Evolutionary conservation across 2,888 invertebrate species (phyloP).

Genomic region (Callimorpha dominula): DNA sequence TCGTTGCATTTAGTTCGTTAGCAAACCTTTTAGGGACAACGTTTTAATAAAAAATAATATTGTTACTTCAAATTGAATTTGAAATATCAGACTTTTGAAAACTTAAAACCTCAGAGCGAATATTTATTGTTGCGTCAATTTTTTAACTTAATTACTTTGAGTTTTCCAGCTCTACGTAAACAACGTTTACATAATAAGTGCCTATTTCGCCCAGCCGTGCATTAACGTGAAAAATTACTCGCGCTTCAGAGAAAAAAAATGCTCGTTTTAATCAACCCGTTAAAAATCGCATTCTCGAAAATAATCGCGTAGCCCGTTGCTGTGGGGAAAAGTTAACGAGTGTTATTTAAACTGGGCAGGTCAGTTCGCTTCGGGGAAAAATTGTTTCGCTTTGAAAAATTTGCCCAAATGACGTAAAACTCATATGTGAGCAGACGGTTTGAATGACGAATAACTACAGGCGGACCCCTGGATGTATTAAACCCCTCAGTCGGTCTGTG

Average conservation of each 20-base stretch:
- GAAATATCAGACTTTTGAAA: constrained; percentile 11
- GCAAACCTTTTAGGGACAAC: background rate
- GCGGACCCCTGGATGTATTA: constrained; percentile 65
- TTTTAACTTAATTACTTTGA: constrained; percentile 50
- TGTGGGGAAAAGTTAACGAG: constrained; percentile 81
- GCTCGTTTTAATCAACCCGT: constrained; percentile 75
- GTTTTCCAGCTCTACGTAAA: constrained; percentile 39
- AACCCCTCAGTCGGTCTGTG: constrained; percentile 58
- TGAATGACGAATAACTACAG: constrained; percentile 62
- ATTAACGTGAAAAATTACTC: constrained; percentile 68
- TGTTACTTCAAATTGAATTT: background rate
- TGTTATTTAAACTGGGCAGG: constrained; percentile 75
- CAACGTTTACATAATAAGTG: constrained; percentile 56
- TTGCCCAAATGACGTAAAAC: constrained; percentile 80
- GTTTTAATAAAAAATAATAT: background rate
- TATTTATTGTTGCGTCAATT: constrained; percentile 39
- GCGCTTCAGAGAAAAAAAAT: constrained; percentile 59
- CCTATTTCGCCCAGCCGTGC: constrained; percentile 57
- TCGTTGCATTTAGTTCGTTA: background rate
- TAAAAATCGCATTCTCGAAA: constrained; percentile 77
- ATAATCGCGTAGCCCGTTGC: constrained; percentile 76
- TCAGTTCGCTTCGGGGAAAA: constrained; percentile 70
- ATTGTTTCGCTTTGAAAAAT: constrained; percentile 80
- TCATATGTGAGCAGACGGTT: constrained; percentile 71
- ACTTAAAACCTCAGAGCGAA: constrained; percentile 25